Conservation (phyloP, 2,888 invertebrate genomes). For the Sisyra terminalis region DNA sequence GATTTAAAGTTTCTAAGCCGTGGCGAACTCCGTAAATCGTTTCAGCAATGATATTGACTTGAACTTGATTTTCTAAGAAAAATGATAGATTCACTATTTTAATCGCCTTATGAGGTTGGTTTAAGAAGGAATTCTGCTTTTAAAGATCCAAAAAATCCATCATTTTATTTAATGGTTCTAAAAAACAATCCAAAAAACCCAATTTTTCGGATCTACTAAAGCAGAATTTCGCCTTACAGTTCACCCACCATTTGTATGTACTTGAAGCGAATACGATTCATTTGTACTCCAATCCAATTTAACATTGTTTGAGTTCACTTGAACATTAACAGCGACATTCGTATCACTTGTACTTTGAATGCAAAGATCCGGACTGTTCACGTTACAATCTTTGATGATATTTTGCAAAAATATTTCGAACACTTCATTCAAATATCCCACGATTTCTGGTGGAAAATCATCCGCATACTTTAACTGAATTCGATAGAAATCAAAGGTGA, state of each 20-base stretch:
- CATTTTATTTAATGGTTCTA: background rate
- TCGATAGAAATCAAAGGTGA: constrained; percentile 11
- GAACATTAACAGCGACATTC: constrained; percentile 38
- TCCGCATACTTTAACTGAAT: constrained; percentile 34
- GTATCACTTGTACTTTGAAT: constrained; percentile 20
- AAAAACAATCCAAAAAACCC: constrained; percentile 7
- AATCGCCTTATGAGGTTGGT: too few species aligned
- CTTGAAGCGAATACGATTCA: constrained; percentile 46
- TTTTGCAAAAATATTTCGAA: constrained; percentile 37
- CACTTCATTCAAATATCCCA: constrained; percentile 32
- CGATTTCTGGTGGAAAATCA: constrained; percentile 25
- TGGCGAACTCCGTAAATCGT: constrained; percentile 62
- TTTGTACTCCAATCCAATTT: constrained; percentile 47
- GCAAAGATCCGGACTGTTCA: constrained; percentile 22
- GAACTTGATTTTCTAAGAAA: constrained; percentile 28
- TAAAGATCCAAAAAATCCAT: too few species aligned
- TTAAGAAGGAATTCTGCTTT: too few species aligned
- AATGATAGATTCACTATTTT: too few species aligned
- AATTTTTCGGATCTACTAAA: background rate
- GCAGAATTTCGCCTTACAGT: too few species aligned
- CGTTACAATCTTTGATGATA: constrained; percentile 39
- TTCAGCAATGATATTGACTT: constrained; percentile 35
- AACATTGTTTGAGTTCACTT: constrained; percentile 30
- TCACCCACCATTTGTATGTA: constrained; percentile 35
- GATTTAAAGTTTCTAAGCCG: constrained; percentile 58